Conservation (phyloP, 2,113 vertebrate genomes). For the Garra rufa region DNA sequence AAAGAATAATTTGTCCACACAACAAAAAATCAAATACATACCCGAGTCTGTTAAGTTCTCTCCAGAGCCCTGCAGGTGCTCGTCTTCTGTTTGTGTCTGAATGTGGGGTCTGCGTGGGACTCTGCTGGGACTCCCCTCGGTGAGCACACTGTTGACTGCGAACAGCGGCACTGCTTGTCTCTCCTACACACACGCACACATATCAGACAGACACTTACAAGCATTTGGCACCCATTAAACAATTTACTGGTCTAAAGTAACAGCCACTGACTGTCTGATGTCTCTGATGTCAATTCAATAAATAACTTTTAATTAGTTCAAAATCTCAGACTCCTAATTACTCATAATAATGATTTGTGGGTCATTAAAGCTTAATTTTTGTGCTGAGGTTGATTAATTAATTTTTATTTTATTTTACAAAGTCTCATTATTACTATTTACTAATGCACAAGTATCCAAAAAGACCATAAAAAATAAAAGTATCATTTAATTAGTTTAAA, state of each 20-base stretch:
- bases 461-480: background rate
- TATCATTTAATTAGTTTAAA: background rate
- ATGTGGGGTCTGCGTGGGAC: constrained; percentile 71
- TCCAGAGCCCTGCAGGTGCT: constrained; percentile 61
- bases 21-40: constrained; percentile 47
- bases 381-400: too few relatives aligned
- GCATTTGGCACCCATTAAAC: background rate
- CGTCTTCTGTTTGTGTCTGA: constrained; percentile 71
- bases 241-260: background rate
- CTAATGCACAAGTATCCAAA: background rate
- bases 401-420: too few relatives aligned
- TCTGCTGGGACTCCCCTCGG: constrained; percentile 69
- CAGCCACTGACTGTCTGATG: background rate
- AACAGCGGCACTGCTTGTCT: constrained; percentile 84
- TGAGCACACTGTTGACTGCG: constrained; percentile 79
- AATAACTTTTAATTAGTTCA: background rate
- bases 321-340: too few relatives aligned
- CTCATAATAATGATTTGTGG: too few relatives aligned
- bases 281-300: too few relatives aligned
- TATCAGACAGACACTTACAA: background rate
- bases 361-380: too few relatives aligned
- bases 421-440: too few relatives aligned
- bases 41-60: constrained; percentile 76
- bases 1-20: background rate
- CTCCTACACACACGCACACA: constrained; percentile 74